A percentile compares a stretch with the other conserved stretches of the same genome.
Evolutionary conservation across 2,888 invertebrate species (phyloP).

Genomic region (Toxonevra muliebris): DNA sequence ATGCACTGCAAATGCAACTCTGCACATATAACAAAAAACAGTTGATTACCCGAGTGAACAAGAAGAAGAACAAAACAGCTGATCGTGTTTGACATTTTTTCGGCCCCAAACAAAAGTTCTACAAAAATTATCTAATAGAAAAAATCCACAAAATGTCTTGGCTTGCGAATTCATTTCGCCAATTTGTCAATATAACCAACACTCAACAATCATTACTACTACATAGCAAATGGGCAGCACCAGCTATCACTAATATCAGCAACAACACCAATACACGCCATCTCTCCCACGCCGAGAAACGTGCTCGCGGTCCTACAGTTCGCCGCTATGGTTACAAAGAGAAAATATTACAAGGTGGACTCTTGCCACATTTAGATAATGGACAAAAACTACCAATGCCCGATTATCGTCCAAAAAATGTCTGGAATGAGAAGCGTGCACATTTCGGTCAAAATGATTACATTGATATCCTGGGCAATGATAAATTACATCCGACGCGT

Average conservation of each 20-base stretch:
- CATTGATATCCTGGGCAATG: slow-evolving; percentile 93
- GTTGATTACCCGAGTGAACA: slow-evolving; percentile 6
- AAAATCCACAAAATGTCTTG: slow-evolving; percentile 35
- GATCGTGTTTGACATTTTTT: slow-evolving; percentile 7
- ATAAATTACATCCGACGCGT: slow-evolving; percentile 81
- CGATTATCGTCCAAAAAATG: slow-evolving; percentile 75
- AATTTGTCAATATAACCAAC: slow-evolving; percentile 14
- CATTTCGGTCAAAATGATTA: slow-evolving; percentile 97
- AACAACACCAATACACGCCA: slow-evolving; percentile 64
- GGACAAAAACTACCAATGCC: slow-evolving; percentile 72
- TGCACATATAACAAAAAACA: slow-evolving; percentile 2
- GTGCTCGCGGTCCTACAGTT: slow-evolving; percentile 68
- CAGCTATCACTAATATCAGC: slow-evolving; percentile 4
- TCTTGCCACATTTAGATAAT: slow-evolving; percentile 73
- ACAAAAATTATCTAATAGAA: slow-evolving; percentile 3
- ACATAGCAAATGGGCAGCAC: slow-evolving; percentile 14
- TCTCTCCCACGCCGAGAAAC: slow-evolving; percentile 67
- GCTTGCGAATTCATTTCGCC: slow-evolving; percentile 32
- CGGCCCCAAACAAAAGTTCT: slow-evolving; percentile 7
- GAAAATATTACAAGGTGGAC: slow-evolving; percentile 72
- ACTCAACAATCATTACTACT: slow-evolving; percentile 14
- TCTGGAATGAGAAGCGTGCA: slow-evolving; percentile 81
- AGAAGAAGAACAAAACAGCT: neutral
- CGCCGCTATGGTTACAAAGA: slow-evolving; percentile 76
- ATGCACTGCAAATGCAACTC: neutral